phyloP scores from a whole-genome alignment of 1,140 invertebrate species.

The Heliconius hewitsoni region DNA sequence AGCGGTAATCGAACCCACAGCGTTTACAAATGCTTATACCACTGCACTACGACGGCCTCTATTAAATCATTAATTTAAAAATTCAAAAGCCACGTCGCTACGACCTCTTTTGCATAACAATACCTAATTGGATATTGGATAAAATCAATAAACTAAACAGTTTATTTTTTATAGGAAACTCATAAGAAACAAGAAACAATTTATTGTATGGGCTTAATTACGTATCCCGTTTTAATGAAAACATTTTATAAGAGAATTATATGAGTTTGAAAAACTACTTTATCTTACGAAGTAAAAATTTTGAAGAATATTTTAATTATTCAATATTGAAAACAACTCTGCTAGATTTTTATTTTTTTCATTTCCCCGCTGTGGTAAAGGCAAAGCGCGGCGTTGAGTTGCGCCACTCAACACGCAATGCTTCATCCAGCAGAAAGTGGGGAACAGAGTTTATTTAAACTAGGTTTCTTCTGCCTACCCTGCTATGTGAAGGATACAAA shows the following conservation, averaged over 20 bases:
- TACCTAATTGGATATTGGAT: neutral
- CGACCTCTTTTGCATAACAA: neutral
- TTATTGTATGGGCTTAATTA: neutral
- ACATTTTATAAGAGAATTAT: neutral
- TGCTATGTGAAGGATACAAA: too few species aligned
- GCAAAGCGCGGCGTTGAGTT: too few species aligned
- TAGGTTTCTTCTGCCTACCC: too few species aligned
- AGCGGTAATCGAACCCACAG: too few species aligned
- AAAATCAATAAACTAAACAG: neutral
- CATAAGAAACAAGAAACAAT: conserved; percentile 16
- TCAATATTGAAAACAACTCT: neutral
- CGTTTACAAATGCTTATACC: too few species aligned
- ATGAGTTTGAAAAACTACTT: neutral
- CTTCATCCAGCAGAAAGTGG: too few species aligned
- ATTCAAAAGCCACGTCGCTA: neutral
- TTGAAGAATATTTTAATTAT: neutral
- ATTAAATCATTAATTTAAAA: neutral
- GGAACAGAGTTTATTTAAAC: too few species aligned
- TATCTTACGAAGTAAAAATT: neutral
- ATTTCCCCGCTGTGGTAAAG: too few species aligned
- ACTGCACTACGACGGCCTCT: too few species aligned
- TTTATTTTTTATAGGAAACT: neutral
- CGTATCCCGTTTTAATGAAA: conserved; percentile 8
- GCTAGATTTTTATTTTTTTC: too few species aligned
- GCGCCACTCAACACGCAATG: too few species aligned